Conservation (phyloP, 2,888 invertebrate species). For the Zhengitettix transpicula region DNA sequence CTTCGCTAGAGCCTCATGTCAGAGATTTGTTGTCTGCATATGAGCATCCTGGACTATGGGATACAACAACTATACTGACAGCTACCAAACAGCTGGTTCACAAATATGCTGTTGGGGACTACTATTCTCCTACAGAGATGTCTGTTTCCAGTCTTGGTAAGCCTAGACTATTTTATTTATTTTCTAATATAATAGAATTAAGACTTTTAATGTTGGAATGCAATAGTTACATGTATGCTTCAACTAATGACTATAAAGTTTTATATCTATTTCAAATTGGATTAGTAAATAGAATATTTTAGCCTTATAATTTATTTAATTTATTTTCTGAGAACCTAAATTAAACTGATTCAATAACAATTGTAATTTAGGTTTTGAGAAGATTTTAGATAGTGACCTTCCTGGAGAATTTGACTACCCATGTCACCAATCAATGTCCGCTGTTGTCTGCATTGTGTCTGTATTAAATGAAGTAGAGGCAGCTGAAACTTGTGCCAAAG, state of each 20-base stretch:
- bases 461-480: constrained; percentile 12
- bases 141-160: background rate
- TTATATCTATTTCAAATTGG: too few species aligned
- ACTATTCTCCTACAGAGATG: background rate
- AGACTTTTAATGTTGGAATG: too few species aligned
- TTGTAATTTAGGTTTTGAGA: constrained; percentile 8
- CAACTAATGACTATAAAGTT: too few species aligned
- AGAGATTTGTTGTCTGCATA: constrained; percentile 10
- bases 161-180: background rate
- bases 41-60: constrained; percentile 6
- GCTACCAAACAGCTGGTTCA: constrained; percentile 9
- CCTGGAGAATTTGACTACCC: constrained; percentile 13
- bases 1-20: constrained; percentile 8
- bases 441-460: constrained; percentile 11
- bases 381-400: constrained; percentile 9
- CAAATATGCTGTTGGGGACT: constrained; percentile 10
- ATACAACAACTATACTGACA: constrained; percentile 7
- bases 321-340: too few species aligned
- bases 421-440: constrained; percentile 10
- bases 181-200: too few species aligned
- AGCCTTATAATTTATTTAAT: too few species aligned
- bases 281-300: too few species aligned
- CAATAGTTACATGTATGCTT: too few species aligned
- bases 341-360: background rate
- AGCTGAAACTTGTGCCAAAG: constrained; percentile 9